Conservation (phyloP, 1,140 invertebrate genomes). For the Cydia amplana region DNA sequence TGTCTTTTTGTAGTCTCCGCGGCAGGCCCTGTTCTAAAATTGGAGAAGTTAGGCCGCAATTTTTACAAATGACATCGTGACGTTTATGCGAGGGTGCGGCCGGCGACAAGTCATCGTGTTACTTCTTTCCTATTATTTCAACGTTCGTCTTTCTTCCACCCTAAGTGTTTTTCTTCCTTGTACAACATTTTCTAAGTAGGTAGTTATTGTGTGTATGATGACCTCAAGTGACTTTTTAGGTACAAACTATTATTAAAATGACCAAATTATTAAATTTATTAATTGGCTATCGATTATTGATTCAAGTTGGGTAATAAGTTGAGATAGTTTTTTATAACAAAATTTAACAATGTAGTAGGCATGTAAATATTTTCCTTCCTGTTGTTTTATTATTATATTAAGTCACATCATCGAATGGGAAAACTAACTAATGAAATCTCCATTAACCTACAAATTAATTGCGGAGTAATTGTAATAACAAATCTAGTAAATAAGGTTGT, state of each 20-base stretch:
- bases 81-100: constrained; percentile 70
- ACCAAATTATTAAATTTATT: too few species aligned
- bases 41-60: constrained; percentile 74
- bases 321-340: too few species aligned
- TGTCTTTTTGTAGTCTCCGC: constrained; percentile 42
- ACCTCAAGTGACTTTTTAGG: constrained; percentile 38
- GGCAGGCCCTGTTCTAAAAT: constrained; percentile 57
- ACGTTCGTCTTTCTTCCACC: constrained; percentile 50
- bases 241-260: background rate
- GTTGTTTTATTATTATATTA: too few species aligned
- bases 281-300: too few species aligned
- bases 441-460: too few species aligned
- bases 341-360: too few species aligned
- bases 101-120: constrained; percentile 76
- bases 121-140: constrained; percentile 73
- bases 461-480: too few species aligned
- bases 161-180: constrained; percentile 51
- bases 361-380: too few species aligned
- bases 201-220: constrained; percentile 40
- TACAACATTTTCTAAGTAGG: constrained; percentile 17
- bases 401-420: too few species aligned
- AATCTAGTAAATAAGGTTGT: too few species aligned
- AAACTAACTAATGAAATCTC: too few species aligned
- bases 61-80: constrained; percentile 79
- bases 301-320: too few species aligned